Base-by-base conservation (phyloP, 1,140 invertebrate genomes). In the Leptopilina boulardi region DNA sequence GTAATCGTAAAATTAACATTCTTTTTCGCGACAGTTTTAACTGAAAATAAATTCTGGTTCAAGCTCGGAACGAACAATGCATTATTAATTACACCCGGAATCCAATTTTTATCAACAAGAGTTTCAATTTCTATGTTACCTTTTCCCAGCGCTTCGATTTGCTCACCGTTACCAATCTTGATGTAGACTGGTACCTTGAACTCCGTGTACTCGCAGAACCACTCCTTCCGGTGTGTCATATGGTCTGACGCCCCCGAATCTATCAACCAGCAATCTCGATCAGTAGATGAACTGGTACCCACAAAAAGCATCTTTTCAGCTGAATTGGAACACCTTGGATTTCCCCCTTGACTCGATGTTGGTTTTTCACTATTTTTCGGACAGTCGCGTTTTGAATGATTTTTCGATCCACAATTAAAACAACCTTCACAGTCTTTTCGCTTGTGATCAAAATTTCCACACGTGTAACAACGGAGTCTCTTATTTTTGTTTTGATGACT, bases 91-190 rank as follows among this genome's bases (percentile, higher is more conserved):
- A 18, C 18, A 54, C 47, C 47, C 18, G 47, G 15, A 18, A 18
- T 18, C 15, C 47, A 18, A n/a, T 18, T 54, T 5, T 18, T n/a
- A n/a, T 54, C 18, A 5, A 54, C 47, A 54, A 54, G 18, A 15
- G 47, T 54, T 54, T 54, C 1, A 21, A 73, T 51, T 30, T 73
- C 72, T 30, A 73, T 54, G 3, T 30, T 21, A n/a, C 47, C 72
- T 30, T 15, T 54, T 11, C 72, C 72, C 19, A 54, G 5, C 5
- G 44, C 44, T 54, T 26, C 8, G 2, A 73, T 54, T 54, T 54
- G 9, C 10, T 30, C 72, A 34, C 72, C 72, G 30, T 54, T 51
- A 6, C 51, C 26, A 26, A 41, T 44, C 44, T 38, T 21, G 21
- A 73, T 54, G 42, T 19, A 23, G 10, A 13, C 41, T 51, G 71